Conservation (phyloP, 2,797 vertebrate genomes). For the Acridotheres tristis region DNA sequence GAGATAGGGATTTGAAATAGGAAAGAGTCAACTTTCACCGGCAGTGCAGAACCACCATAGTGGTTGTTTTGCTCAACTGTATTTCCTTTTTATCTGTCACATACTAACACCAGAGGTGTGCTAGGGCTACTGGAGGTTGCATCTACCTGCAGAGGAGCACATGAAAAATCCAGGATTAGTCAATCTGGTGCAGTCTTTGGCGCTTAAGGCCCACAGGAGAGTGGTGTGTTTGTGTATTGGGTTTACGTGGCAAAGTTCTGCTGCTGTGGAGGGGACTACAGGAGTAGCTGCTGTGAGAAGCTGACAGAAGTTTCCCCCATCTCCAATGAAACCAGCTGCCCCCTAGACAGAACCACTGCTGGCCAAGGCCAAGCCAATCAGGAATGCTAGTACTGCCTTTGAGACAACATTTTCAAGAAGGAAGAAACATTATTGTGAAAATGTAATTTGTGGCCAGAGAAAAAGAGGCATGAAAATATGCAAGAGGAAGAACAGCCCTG, state of each 20-base stretch:
- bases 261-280: neutral
- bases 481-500: neutral
- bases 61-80: neutral
- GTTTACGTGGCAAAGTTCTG: neutral
- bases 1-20: neutral
- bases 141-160: neutral
- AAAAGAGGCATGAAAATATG: neutral
- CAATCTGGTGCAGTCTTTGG: neutral
- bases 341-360: neutral
- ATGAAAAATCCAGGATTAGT: neutral
- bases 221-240: too few relatives aligned
- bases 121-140: neutral
- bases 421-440: rapidly evolving
- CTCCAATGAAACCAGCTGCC: neutral
- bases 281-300: neutral
- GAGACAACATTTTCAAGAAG: neutral
- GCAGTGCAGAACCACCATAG: neutral
- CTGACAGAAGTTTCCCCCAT: neutral
- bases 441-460: neutral
- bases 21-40: neutral
- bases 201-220: neutral
- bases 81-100: neutral
- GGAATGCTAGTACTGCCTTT: neutral
- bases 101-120: neutral
- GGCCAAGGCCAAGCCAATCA: neutral